phyloP scores from a whole-genome alignment of 2,888 invertebrate genomes.

The Tetragnatha montana region DNA sequence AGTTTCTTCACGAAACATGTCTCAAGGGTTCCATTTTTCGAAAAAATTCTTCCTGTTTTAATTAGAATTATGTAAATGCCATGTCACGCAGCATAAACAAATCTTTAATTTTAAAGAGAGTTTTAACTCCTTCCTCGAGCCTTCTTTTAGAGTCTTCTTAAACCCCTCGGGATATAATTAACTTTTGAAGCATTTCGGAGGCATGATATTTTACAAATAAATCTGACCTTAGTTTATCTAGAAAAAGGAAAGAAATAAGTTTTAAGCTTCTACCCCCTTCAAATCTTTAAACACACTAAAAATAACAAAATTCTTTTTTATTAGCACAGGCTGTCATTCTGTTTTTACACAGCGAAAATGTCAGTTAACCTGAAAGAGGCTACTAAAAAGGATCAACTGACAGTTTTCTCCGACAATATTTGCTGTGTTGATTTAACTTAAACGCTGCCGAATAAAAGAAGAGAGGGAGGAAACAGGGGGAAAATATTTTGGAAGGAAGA shows the following conservation, averaged over 20 bases:
- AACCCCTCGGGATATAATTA: constrained; percentile 8
- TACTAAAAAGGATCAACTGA: not conserved
- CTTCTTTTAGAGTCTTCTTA: not conserved
- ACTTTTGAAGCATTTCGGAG: not conserved
- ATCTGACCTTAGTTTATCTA: not conserved
- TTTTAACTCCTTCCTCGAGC: not conserved
- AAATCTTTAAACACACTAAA: too few species aligned
- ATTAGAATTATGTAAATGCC: constrained; percentile 14
- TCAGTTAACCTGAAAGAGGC: not conserved
- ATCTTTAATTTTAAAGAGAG: not conserved
- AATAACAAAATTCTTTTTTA: not conserved
- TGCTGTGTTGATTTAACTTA: not conserved
- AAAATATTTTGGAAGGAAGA: not conserved
- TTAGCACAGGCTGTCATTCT: not conserved
- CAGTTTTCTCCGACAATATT: not conserved
- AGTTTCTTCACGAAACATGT: not conserved
- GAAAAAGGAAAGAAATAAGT: not conserved
- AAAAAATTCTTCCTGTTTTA: not conserved
- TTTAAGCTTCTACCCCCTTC: not conserved
- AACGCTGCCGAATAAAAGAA: not conserved
- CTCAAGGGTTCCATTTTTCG: not conserved
- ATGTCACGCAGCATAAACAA: not conserved
- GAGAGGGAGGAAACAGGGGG: not conserved
- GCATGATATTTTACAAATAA: not conserved
- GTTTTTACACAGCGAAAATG: not conserved